A percentile compares a stretch with the other conserved stretches of the same genome.
phyloP scores from a whole-genome alignment of 2,113 vertebrate genomes.

The Pipa parva region DNA sequence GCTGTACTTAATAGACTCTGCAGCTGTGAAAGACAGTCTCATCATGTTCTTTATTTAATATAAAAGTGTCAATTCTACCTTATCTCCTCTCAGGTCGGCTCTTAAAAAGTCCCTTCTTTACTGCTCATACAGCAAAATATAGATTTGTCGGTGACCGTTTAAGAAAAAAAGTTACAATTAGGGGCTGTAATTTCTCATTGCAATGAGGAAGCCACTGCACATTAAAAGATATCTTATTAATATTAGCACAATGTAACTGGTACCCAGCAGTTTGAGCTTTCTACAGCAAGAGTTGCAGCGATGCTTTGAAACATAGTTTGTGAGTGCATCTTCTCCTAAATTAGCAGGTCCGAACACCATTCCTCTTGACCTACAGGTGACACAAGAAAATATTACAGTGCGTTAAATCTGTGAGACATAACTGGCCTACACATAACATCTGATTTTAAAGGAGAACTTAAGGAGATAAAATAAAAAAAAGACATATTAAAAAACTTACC shows the following conservation, averaged over 20 bases:
- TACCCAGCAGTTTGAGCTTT: constrained; percentile 81
- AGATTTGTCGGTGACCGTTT: too few relatives aligned
- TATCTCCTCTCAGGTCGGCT: constrained; percentile 48
- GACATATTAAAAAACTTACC: too few relatives aligned
- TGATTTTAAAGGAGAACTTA: too few relatives aligned
- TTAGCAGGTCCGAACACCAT: constrained; percentile 92
- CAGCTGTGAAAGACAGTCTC: constrained; percentile 36
- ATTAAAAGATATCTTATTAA: not conserved
- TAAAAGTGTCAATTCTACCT: constrained; percentile 46
- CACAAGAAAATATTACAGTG: constrained; percentile 2
- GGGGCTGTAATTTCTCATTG: too few relatives aligned
- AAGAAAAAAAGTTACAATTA: too few relatives aligned
- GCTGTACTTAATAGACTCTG: constrained; percentile 40
- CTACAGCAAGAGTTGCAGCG: constrained; percentile 81
- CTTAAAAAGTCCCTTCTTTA: constrained; percentile 46
- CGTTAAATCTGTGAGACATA: too few relatives aligned
- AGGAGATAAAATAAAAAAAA: too few relatives aligned
- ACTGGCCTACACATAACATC: too few relatives aligned
- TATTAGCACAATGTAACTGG: too few relatives aligned
- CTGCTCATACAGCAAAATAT: too few relatives aligned
- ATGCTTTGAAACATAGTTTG: constrained; percentile 84
- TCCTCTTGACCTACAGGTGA: constrained; percentile 68
- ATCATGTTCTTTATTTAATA: constrained; percentile 35
- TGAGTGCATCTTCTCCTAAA: constrained; percentile 81
- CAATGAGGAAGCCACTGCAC: too few relatives aligned